A percentile compares a stretch with the other conserved stretches of the same genome.
Conservation (phyloP, 2,888 invertebrate genomes). For the Eupithecia pulchellata region DNA sequence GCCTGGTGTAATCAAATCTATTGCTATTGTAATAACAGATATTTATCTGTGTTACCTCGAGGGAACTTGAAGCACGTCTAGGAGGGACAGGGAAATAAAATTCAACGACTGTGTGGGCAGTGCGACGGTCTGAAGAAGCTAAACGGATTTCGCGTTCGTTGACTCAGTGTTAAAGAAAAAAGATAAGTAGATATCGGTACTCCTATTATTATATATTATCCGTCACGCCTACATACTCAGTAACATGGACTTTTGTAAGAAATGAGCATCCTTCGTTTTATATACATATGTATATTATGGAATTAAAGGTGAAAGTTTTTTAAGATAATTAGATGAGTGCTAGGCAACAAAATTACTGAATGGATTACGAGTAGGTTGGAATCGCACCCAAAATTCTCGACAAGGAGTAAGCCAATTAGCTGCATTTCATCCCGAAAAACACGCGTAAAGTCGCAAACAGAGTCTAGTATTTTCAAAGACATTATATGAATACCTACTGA, state of each 20-base stretch:
- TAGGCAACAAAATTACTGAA: not conserved
- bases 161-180: not conserved
- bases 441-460: not conserved
- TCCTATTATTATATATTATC: not conserved
- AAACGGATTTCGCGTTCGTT: not conserved
- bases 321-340: too few species aligned
- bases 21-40: constrained; percentile 32
- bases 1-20: constrained; percentile 47
- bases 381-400: not conserved
- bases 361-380: not conserved
- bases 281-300: too few species aligned
- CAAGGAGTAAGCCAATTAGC: not conserved
- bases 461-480: not conserved
- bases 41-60: constrained; percentile 25
- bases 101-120: constrained; percentile 3
- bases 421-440: too few species aligned
- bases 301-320: not conserved
- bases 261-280: not conserved
- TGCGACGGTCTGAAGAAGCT: not conserved
- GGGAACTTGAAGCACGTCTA: constrained; percentile 6
- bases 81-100: not conserved
- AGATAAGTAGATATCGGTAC: not conserved
- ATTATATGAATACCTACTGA: too few species aligned
- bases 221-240: not conserved
- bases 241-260: not conserved